These are phyloP conservation scores for Aphelinus atriplicis DNA, from an alignment of 1,140 invertebrate genomes.

Conservation along the genomic window DNA sequence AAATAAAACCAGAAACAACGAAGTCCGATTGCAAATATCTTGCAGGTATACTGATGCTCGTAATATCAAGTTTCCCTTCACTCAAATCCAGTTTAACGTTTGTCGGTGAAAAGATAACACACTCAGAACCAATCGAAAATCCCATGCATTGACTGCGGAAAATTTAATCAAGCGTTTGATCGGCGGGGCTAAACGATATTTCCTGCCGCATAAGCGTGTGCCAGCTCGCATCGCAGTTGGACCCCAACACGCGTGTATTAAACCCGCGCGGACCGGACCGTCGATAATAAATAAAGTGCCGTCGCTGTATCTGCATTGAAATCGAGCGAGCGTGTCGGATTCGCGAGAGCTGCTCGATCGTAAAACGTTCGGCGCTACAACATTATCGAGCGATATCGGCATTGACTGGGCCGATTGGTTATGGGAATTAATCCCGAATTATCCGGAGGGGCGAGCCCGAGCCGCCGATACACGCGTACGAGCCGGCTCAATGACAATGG, in stretches of 20 bases:
- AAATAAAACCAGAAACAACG: no score
- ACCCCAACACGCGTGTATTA: conserved; percentile 1
- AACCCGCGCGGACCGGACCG: not conserved
- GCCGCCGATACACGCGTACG: not conserved
- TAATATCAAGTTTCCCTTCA: no score
- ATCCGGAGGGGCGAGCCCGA: conserved; percentile 22
- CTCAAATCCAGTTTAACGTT: no score
- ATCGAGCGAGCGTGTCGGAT: conserved; percentile 4
- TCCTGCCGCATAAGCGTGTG: not conserved
- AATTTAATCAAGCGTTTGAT: conserved; percentile 22
- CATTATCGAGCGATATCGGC: conserved; percentile 34
- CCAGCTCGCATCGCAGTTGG: conserved; percentile 1
- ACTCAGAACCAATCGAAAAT: no score
- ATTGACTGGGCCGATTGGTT: conserved; percentile 36
- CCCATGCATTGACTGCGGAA: no score
- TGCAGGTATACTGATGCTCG: no score
- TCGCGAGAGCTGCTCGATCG: conserved; percentile 10
- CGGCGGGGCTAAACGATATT: not conserved
- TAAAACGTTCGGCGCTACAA: not conserved
- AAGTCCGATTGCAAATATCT: no score
- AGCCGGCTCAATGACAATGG: not conserved
- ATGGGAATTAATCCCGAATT: conserved; percentile 53
- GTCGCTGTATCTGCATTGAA: not conserved
- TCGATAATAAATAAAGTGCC: conserved; percentile 30
- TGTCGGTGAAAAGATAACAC: no score